A percentile compares a stretch with the other conserved stretches of the same genome.
Evolutionary conservation across 2,797 vertebrate species (phyloP).

Genomic region (Fundulus diaphanus): DNA sequence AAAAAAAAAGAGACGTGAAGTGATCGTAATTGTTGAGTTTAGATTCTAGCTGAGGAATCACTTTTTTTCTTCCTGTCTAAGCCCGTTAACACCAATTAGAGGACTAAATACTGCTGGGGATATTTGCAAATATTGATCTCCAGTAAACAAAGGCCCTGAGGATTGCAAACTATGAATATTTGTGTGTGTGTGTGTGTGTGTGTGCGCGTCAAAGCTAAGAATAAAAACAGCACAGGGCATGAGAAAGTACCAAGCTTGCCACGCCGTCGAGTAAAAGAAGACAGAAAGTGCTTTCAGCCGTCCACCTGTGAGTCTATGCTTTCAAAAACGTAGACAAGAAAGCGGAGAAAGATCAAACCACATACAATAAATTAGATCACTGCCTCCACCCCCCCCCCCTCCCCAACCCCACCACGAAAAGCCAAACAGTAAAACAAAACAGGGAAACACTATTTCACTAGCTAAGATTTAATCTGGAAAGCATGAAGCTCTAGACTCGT

Average conservation of each 20-base stretch:
- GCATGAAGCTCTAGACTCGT: slow-evolving; percentile 73
- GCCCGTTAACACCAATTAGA: neutral
- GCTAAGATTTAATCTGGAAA: slow-evolving; percentile 74
- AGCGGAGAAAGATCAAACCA: slow-evolving; percentile 57
- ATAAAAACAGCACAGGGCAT: slow-evolving; percentile 51
- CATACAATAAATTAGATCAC: slow-evolving; percentile 75
- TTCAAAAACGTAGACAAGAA: slow-evolving; percentile 53
- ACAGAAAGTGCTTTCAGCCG: slow-evolving; percentile 55
- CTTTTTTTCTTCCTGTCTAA: neutral
- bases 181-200: slow-evolving; percentile 1
- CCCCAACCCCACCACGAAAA: slow-evolving; percentile 49
- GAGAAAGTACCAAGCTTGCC: slow-evolving; percentile 36
- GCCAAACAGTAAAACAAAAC: slow-evolving; percentile 46
- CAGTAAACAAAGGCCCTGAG: slow-evolving; percentile 37
- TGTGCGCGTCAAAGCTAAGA: slow-evolving; percentile 32
- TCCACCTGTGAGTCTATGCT: slow-evolving; percentile 30
- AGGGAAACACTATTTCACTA: slow-evolving; percentile 73
- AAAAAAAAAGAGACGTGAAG: slow-evolving; percentile 20
- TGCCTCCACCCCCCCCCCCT: slow-evolving; percentile 13
- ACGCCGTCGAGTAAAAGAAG: slow-evolving; percentile 55
- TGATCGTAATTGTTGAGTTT: slow-evolving; percentile 35
- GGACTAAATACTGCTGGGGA: neutral
- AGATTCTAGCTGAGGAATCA: slow-evolving; percentile 12
- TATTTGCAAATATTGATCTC: slow-evolving; percentile 14
- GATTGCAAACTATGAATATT: slow-evolving; percentile 34